phyloP scores from a whole-genome alignment of 37 sponge, comb jelly and placozoan species.

The Chondrilla cf. caribensis region DNA sequence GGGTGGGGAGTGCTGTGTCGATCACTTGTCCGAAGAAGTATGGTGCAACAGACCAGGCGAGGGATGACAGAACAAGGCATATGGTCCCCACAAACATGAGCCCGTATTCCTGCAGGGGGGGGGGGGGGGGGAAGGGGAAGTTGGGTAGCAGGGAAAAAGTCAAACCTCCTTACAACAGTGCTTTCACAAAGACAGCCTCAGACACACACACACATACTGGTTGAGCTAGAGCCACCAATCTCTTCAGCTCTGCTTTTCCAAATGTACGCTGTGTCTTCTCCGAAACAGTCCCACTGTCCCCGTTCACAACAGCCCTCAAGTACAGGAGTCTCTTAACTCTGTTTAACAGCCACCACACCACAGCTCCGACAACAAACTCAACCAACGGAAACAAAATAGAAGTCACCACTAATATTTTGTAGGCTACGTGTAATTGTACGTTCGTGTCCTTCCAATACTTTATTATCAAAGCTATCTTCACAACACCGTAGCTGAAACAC shows the following conservation, averaged over 20 bases:
- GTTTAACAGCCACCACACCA: constrained; percentile 27
- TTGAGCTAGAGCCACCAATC: constrained; percentile 42
- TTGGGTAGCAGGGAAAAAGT: no score
- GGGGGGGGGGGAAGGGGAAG: background rate
- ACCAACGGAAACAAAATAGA: constrained; percentile 39
- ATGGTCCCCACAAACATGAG: constrained; percentile 48
- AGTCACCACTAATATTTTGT: constrained; percentile 49
- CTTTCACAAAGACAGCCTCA: background rate
- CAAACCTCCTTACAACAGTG: no score
- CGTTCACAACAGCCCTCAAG: constrained; percentile 35
- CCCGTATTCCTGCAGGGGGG: constrained; percentile 53
- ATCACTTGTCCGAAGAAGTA: constrained; percentile 77
- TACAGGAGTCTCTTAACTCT: constrained; percentile 25
- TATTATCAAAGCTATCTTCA: constrained; percentile 46
- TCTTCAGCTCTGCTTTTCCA: constrained; percentile 38
- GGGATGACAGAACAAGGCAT: constrained; percentile 45
- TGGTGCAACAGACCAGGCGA: constrained; percentile 48
- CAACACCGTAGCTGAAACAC: constrained; percentile 42
- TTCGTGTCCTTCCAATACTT: background rate
- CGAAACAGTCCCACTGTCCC: background rate
- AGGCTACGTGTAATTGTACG: constrained; percentile 43
- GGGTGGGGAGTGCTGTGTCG: constrained; percentile 37
- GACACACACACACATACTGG: constrained; percentile 49
- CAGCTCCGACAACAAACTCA: constrained; percentile 37
- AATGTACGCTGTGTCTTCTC: constrained; percentile 14